Base-by-base conservation (phyloP, 1,140 invertebrate genomes). In the Drosophila kepulauana region DNA sequence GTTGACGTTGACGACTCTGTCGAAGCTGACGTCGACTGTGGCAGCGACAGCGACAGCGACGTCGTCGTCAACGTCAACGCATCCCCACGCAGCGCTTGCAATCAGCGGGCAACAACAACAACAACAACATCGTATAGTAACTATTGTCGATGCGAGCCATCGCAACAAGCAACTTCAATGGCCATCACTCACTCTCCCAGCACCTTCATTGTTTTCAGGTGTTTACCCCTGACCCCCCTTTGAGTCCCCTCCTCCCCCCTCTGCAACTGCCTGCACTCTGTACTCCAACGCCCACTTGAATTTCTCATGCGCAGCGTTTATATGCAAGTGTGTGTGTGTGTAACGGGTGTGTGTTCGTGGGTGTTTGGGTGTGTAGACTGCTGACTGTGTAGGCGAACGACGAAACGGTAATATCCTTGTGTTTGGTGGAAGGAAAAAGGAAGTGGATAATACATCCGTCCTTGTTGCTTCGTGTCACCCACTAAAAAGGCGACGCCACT, bases 401-500 rank as follows among this genome's bases (percentile, higher is more conserved):
- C 91, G 91, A 92, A 92, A 92, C 91, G 91, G 91, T 92, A 92
- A 92, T 92, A 92, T 92, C 91, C 91, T 92, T 92, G 91, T 92
- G 91, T 92, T 92, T 92, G 91, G 91, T 92, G 91, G 91, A 92
- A 92, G 91, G 91, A 92, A 92, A 92, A 92, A 92, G 91, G 91
- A 92, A 92, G 91, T 92, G 91, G 91, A 92, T 92, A 92, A 92
- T 92, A 92, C 91, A 92, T 92, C 91, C 91, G 91, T 92, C 91
- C 91, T 92, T 92, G 91, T 92, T 92, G 91, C 91, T 92, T 92
- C 91, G 89, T 92, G 91, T 92, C 91, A 91, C 91, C 91, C 91
- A 91, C 87, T 91, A 91, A 91, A 92, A 91, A 92, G 85, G 84
- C 84, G 70, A 78, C 82, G 84, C 84, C 84, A 88, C 85, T 89